These are phyloP conservation scores for Argentina silus DNA, from an alignment of 2,797 vertebrate genomes.

Conservation along the genomic window DNA sequence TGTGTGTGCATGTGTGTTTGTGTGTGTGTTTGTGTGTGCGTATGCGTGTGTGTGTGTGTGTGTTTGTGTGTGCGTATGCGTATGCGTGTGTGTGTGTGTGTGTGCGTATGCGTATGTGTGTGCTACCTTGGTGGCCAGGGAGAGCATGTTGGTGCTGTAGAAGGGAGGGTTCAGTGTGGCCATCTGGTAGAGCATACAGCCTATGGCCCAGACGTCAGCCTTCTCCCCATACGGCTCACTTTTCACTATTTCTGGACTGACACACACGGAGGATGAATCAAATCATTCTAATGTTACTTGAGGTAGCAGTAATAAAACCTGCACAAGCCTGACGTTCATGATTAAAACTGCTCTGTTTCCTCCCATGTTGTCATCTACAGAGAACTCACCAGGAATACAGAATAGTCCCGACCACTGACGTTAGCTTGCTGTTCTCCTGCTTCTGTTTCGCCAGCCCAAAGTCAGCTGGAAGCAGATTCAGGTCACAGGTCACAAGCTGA, in stretches of 20 bases:
- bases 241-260: slow-evolving; percentile 89
- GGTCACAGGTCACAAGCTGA: neutral
- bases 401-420: slow-evolving; percentile 89
- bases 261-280: neutral
- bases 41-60: slow-evolving; percentile 10
- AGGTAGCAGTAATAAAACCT: neutral
- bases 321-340: neutral
- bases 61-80: neutral
- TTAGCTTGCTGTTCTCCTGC: slow-evolving; percentile 89
- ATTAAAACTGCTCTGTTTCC: neutral
- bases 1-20: neutral
- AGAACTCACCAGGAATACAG: slow-evolving; percentile 87
- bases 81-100: slow-evolving; percentile 24
- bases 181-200: slow-evolving; percentile 93
- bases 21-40: neutral
- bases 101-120: slow-evolving; percentile 11
- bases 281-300: neutral
- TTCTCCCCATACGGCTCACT: slow-evolving; percentile 90
- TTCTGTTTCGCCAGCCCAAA: slow-evolving; percentile 94
- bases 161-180: slow-evolving; percentile 85
- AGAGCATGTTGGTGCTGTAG: slow-evolving; percentile 89
- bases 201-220: slow-evolving; percentile 90
- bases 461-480: slow-evolving; percentile 78
- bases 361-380: neutral
- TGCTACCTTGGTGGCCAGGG: slow-evolving; percentile 85